A percentile compares a stretch with the other conserved stretches of the same genome.
phyloP scores from a whole-genome alignment of 2,113 vertebrate species.

The Corydoras maculifer region DNA sequence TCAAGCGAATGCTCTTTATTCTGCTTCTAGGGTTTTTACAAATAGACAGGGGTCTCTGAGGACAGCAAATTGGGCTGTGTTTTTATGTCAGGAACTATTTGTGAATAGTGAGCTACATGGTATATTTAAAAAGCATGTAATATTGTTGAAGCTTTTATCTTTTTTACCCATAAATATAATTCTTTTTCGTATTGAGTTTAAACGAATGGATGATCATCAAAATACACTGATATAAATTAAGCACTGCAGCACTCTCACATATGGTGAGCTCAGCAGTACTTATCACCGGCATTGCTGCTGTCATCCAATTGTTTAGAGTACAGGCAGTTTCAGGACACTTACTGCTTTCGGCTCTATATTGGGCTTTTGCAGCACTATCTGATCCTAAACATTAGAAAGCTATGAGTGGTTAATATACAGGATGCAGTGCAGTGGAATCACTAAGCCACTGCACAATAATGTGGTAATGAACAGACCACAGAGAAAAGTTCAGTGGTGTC shows the following conservation, averaged over 20 bases:
- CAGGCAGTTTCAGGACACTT: neutral
- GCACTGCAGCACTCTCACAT: no score
- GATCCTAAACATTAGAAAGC: neutral
- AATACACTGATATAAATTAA: no score
- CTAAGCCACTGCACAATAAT: conserved; percentile 41
- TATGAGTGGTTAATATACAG: conserved; percentile 46
- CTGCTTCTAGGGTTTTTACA: conserved; percentile 47
- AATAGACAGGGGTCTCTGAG: conserved; percentile 57
- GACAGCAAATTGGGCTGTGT: conserved; percentile 38
- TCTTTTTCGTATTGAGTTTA: no score
- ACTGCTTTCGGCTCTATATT: neutral
- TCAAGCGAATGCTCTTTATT: conserved; percentile 49
- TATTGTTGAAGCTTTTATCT: neutral
- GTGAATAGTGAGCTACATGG: conserved; percentile 40
- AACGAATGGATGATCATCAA: no score
- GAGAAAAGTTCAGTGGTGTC: neutral
- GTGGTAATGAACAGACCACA: conserved; percentile 45
- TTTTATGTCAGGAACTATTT: conserved; percentile 44
- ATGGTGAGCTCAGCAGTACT: neutral
- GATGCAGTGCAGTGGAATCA: conserved; percentile 34
- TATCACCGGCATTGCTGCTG: neutral
- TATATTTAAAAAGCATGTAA: conserved; percentile 10
- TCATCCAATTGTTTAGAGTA: conserved; percentile 8
- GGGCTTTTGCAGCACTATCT: conserved; percentile 11
- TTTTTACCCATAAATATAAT: neutral